Base-by-base conservation (phyloP, 2,113 vertebrate genomes). In the Cyanoramphus novaezelandiae region DNA sequence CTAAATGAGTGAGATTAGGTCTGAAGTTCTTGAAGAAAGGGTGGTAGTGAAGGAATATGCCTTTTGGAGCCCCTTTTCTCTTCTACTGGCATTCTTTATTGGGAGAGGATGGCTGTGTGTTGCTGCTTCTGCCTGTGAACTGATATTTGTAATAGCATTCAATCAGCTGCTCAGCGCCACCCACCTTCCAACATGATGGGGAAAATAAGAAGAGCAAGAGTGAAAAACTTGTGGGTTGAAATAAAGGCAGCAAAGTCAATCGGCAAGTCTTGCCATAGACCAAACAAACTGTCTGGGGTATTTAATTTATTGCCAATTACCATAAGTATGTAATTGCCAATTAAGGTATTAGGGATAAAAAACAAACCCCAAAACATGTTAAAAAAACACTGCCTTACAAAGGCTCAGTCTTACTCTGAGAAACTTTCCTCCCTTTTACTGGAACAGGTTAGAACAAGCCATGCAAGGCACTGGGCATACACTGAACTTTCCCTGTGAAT, bases 111-210 rank as follows among this genome's bases (percentile, higher is more conserved):
- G 10, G 35, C 17, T 57, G 24, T 6, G 3, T 33, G 14, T 25
- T 60, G 13, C 41, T 76, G 70, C 7, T 20, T 57, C 24, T 87
- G 7, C 29, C 35, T 46, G 21, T 70, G 31, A 62, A 53, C 24
- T 70, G 14, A 1, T 44, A 33, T 21, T 65, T 81, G 29, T 47
- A 29, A 17, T 6, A 67, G 15, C 2, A 1, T 13, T 12, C 63
- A 75, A 5, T 20, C 37, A 46, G 31, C 24, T 1, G 1, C 17
- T 64, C 55, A 31, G 13, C 1, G 0, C 10, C 8, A 6, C 17
- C 17, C n/a, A 41, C 4, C 18, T 4, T 57, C 71, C 67, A 57
- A 23, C 6, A 64, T 11, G 4, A 31, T 9, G 25, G 39, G 60
- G 12, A 74, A 65, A 74, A 74, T 0, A 43, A 11, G n/a, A 82